A percentile compares a stretch with the other conserved stretches of the same genome.
Conservation (phyloP, 2,113 vertebrate genomes). For the Muntiacus muntjak region DNA sequence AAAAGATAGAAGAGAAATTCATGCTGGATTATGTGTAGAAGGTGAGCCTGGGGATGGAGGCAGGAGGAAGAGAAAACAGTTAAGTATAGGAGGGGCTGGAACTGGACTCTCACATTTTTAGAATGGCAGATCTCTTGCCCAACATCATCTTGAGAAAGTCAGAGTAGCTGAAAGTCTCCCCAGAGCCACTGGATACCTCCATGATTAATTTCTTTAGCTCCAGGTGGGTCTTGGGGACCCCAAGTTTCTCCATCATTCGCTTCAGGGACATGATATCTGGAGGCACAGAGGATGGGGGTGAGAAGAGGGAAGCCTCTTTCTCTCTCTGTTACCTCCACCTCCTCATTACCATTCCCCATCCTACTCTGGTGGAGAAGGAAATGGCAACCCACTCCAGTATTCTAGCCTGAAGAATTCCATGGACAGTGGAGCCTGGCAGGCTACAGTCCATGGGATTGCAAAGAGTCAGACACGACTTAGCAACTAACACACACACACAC, state of each 20-base stretch:
- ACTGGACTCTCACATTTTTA: conserved; percentile 83
- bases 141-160: conserved; percentile 90
- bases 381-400: background rate
- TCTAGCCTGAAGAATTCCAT: background rate
- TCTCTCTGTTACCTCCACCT: background rate
- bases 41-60: background rate
- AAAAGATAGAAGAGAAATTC: background rate
- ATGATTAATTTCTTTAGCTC: conserved; percentile 89
- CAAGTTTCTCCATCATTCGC: conserved; percentile 88
- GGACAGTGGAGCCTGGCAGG: background rate
- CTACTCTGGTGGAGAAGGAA: background rate
- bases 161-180: conserved; percentile 82
- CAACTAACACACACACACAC: background rate
- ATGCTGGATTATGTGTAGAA: background rate
- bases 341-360: background rate
- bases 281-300: background rate
- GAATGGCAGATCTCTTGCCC: conserved; percentile 85
- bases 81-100: background rate
- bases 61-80: background rate
- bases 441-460: background rate
- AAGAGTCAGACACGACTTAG: background rate
- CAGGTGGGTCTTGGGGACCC: conserved; percentile 86
- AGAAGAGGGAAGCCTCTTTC: background rate
- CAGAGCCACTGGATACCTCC: conserved; percentile 79
- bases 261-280: conserved; percentile 89